Evolutionary conservation across 2,113 vertebrate genomes (phyloP).

Genomic region (Chaetodon trifascialis): DNA sequence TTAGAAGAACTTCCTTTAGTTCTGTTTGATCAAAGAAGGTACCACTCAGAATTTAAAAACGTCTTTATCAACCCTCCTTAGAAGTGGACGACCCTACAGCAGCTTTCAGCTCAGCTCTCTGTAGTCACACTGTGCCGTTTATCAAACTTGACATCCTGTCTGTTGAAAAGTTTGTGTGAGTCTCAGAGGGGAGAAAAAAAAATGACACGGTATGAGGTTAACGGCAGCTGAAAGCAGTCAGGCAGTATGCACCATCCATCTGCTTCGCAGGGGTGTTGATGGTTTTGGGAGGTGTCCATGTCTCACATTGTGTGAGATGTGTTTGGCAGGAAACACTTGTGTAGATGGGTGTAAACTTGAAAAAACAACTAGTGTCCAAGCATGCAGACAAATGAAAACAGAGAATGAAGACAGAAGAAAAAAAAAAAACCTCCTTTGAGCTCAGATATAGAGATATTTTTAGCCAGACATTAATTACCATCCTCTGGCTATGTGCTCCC

Average conservation of each 20-base stretch:
- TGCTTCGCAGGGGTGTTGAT: constrained; percentile 50
- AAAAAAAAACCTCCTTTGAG: background rate
- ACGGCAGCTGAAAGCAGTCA: constrained; percentile 11
- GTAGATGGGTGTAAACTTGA: constrained; percentile 2
- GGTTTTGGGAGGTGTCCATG: constrained; percentile 51
- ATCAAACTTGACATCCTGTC: constrained; percentile 27
- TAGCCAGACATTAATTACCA: constrained; percentile 34
- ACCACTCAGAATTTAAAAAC: background rate
- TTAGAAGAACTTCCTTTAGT: background rate
- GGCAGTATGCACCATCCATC: constrained; percentile 31
- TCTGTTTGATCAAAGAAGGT: background rate
- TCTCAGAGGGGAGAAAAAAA: background rate
- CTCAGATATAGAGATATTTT: constrained; percentile 27
- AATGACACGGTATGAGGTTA: background rate
- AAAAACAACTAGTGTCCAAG: constrained; percentile 12
- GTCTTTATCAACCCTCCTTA: background rate
- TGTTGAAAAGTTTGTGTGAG: constrained; percentile 11
- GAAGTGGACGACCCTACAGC: background rate
- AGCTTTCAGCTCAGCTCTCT: constrained; percentile 12
- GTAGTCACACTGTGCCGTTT: background rate
- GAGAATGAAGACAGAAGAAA: background rate
- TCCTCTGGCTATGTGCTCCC: constrained; percentile 24
- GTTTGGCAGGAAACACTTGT: constrained; percentile 33
- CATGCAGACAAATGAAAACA: background rate
- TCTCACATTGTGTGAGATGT: constrained; percentile 54